Evolutionary conservation across 2,888 invertebrate genomes (phyloP).

Genomic region (Acrocyrtus sp.): DNA sequence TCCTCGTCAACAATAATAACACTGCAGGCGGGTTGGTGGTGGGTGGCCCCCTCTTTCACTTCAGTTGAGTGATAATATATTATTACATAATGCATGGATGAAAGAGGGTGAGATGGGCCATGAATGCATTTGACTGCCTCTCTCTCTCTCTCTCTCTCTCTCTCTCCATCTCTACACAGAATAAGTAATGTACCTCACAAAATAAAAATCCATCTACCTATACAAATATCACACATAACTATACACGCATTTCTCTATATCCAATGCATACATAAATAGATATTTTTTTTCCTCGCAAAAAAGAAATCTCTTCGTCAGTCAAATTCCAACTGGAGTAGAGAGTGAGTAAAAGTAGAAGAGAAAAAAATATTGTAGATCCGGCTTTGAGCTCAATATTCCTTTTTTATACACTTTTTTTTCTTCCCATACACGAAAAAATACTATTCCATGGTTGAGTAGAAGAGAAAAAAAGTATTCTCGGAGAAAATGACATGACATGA

Average conservation of each 20-base stretch:
- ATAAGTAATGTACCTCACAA: not conserved
- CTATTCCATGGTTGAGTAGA: no score
- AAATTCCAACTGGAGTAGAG: constrained; percentile 19
- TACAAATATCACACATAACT: no score
- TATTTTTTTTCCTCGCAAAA: not conserved
- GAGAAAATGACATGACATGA: no score
- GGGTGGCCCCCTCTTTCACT: constrained; percentile 23
- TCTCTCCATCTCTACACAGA: not conserved
- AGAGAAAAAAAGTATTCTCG: no score
- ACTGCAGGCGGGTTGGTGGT: constrained; percentile 19
- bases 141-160: constrained; percentile 3
- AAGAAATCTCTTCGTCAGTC: constrained; percentile 17
- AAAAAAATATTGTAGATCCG: constrained; percentile 6
- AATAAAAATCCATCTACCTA: no score
- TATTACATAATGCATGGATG: constrained; percentile 52
- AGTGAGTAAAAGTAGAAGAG: not conserved
- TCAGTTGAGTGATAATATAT: constrained; percentile 46
- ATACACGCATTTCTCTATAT: no score
- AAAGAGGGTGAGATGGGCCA: constrained; percentile 55
- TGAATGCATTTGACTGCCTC: constrained; percentile 41
- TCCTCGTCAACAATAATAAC: constrained; percentile 10
- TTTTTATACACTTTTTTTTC: not conserved
- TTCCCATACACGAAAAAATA: not conserved
- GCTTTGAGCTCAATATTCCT: constrained; percentile 4
- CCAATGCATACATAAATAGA: not conserved